Base-by-base conservation (phyloP, 2,113 vertebrate species). In the Stegostoma tigrinum region DNA sequence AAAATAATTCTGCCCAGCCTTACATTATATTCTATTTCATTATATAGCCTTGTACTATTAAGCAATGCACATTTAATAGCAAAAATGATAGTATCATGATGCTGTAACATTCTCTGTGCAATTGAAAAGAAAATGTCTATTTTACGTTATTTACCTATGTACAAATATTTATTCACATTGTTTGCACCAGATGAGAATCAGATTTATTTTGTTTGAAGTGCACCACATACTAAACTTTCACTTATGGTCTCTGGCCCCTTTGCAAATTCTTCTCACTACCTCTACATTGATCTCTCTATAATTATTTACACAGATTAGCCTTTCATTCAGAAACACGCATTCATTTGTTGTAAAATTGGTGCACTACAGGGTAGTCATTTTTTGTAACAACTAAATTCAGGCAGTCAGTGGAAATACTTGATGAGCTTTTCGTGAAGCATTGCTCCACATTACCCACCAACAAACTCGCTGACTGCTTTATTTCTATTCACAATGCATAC, bases 291-390 rank as follows among this genome's bases (percentile, higher is more conserved):
- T 38, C 48, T 48, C 66, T 52, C 55, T 91, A 55, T 66, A 91
- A 72, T 95, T 95, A 95, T 95, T 67, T 48, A 48, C 93, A 72
- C 67, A 45, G 5, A 95, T 72, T 95, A 95, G 17, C n/a, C 21
- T 90, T 68, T 94, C n/a, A 94, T 70, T 45, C 66, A 95, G 93
- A 72, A 38, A 48, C 64, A 14, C 70, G 93, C 42, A 72, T 48
- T 48, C 42, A 66, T 15, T 95, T 67, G 67, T 72, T 52, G 67
- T 48, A 70, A 42, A 67, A 94, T 70, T 68, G 91, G 5, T 67
- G 4, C 67, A n/a, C 30, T 17, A 15, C 34, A 27, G 61, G 52
- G 61, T 94, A 68, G 64, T 17, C 64, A 68, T 12, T 64, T 64
- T 5, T 67, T 93, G 34, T 67, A 94, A 94, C 27, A 67, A 66